phyloP scores from a whole-genome alignment of 2,888 invertebrate species.

The Polydrusus pterygomalis region DNA sequence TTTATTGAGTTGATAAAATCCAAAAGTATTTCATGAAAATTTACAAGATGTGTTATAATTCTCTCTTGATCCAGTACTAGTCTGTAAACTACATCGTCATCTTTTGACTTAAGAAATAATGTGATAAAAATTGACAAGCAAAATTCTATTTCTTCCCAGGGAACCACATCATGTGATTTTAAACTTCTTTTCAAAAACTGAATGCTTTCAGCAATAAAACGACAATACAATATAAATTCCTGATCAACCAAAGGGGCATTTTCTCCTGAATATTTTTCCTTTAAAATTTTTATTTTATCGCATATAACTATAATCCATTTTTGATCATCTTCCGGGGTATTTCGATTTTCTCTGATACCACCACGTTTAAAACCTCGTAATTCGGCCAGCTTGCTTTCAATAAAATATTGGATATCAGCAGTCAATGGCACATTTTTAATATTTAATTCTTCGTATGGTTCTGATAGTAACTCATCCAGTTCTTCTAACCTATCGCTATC shows the following conservation, averaged over 20 bases:
- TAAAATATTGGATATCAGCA: neutral
- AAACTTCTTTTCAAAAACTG: conserved; percentile 4
- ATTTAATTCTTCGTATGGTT: conserved; percentile 15
- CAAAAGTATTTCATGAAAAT: neutral
- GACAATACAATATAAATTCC: neutral
- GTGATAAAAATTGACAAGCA: neutral
- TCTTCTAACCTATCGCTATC: too few relatives aligned
- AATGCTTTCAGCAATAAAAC: conserved; percentile 21
- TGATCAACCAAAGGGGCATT: neutral
- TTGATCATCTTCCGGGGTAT: neutral
- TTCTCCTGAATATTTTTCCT: neutral
- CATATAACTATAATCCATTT: too few relatives aligned
- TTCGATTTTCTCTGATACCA: neutral
- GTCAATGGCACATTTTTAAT: conserved; percentile 23
- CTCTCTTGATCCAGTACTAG: conserved; percentile 1
- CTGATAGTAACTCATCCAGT: neutral
- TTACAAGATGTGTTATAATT: conserved; percentile 2
- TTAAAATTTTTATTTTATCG: too few relatives aligned
- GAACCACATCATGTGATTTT: conserved; percentile 14
- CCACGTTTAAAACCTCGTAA: neutral
- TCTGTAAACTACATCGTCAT: conserved; percentile 17
- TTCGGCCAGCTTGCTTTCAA: conserved; percentile 4
- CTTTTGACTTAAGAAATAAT: neutral
- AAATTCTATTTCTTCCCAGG: conserved; percentile 39
- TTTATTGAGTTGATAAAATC: neutral